Percentiles rank a stretch among this genome's conserved stretches.
Conservation (phyloP, 1,140 invertebrate genomes). For the Bombus difficillimus region DNA sequence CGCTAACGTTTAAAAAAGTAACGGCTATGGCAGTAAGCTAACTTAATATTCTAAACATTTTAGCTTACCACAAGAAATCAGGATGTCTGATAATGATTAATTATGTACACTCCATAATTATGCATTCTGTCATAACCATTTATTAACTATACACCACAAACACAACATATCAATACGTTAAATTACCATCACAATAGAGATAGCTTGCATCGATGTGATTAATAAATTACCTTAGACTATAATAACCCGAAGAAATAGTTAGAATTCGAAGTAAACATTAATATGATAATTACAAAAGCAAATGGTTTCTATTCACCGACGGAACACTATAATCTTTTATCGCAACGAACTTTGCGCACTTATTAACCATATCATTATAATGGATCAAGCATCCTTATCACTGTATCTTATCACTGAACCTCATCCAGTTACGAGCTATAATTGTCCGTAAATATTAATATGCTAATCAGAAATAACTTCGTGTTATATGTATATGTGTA, state of each 20-base stretch:
- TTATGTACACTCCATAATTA: background rate
- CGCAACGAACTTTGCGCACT: background rate
- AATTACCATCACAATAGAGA: background rate
- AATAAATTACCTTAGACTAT: background rate
- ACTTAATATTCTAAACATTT: too few species aligned
- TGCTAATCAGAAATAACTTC: background rate
- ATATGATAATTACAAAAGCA: background rate
- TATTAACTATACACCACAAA: background rate
- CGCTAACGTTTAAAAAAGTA: too few species aligned
- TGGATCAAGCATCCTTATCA: background rate
- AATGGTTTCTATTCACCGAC: background rate
- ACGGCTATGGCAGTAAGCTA: too few species aligned
- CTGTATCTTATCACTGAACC: background rate
- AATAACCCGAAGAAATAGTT: background rate
- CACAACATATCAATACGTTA: background rate
- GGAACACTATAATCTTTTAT: background rate
- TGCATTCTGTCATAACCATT: background rate
- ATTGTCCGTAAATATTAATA: background rate
- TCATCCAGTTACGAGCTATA: background rate
- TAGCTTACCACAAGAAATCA: background rate
- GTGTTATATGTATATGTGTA: too few species aligned
- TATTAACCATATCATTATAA: background rate
- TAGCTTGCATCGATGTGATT: background rate
- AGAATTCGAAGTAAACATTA: background rate
- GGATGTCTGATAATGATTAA: background rate